Percentiles rank a stretch among this genome's conserved stretches.
Evolutionary conservation across 2,888 invertebrate species (phyloP).

Genomic region (Leptura quadrifasciata): DNA sequence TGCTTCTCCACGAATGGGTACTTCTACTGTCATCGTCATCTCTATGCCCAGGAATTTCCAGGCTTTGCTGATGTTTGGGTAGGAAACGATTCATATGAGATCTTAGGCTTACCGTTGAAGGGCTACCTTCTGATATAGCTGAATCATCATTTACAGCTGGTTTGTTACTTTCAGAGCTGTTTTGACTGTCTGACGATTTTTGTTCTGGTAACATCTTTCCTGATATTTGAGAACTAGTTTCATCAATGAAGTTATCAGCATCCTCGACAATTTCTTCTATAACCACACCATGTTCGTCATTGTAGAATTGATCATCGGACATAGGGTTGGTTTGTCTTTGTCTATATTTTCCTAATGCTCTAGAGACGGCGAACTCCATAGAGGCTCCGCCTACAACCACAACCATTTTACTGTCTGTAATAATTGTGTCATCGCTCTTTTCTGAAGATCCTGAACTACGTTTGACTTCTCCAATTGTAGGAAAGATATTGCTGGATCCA

Average conservation of each 20-base stretch:
- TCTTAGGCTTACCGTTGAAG: conserved; percentile 79
- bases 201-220: conserved; percentile 62
- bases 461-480: conserved; percentile 85
- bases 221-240: conserved; percentile 45
- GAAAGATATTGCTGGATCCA: conserved; percentile 79
- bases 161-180: conserved; percentile 60
- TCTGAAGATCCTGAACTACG: conserved; percentile 76
- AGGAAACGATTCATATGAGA: conserved; percentile 78
- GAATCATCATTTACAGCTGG: conserved; percentile 73
- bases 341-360: conserved; percentile 87
- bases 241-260: conserved; percentile 46
- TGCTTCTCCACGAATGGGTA: conserved; percentile 91
- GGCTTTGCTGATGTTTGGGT: conserved; percentile 84
- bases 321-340: conserved; percentile 83
- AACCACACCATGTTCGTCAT: conserved; percentile 61
- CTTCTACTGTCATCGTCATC: conserved; percentile 91
- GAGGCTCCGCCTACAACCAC: conserved; percentile 80
- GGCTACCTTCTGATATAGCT: conserved; percentile 79
- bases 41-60: conserved; percentile 86
- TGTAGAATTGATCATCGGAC: conserved; percentile 79
- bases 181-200: conserved; percentile 67
- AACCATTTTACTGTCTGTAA: conserved; percentile 73
- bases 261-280: conserved; percentile 65
- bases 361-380: conserved; percentile 89
- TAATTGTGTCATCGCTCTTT: conserved; percentile 78